Base-by-base conservation (phyloP, 2,113 vertebrate species). In the Gnathonemus longibarbis region DNA sequence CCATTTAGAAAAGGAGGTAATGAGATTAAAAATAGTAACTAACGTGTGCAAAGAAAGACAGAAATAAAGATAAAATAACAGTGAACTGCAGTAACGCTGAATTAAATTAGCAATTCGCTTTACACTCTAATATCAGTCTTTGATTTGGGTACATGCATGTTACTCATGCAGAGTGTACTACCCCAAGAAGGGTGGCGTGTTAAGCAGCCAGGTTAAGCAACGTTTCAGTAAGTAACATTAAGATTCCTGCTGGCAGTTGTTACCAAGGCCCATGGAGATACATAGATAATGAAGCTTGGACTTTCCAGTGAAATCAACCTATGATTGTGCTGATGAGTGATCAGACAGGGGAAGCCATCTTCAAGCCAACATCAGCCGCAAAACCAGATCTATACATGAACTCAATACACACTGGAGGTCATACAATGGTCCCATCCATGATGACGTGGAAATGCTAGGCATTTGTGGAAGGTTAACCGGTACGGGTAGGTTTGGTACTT, bases 341-440 rank as follows among this genome's bases (percentile, higher is more conserved):
- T 77, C 24, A 48, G 88, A 95, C 94, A 94, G 84, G 31, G n/a
- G 48, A 50, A 62, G 77, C 94, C 96, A 96, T 96, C 95, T 97
- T 96, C 96, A 97, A 97, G 97, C 97, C 96, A 97, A 97, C 95
- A 96, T 96, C 95, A 96, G 94, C 95, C 93, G 94, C 94, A 94
- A 95, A 96, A 96, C 96, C 91, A 95, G 94, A 95, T 96, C 96
- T 95, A 95, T 17, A 95, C 95, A 95, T 94, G 95, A 96, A 97
- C 95, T 96, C 95, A 96, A 97, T 98, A 99, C 98, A 98, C 97
- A 98, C 98, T 98, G 97, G 94, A 97, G 96, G 95, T 98, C 97
- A 96, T 95, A 96, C 94, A 97, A 96, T 96, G 97, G 96, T 94
- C 97, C 95, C 96, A 97, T 98, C 98, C 98, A 99, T 96, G 96